These are phyloP conservation scores for Hyperopisus bebe DNA, from an alignment of 2,113 vertebrate genomes.

Conservation along the genomic window DNA sequence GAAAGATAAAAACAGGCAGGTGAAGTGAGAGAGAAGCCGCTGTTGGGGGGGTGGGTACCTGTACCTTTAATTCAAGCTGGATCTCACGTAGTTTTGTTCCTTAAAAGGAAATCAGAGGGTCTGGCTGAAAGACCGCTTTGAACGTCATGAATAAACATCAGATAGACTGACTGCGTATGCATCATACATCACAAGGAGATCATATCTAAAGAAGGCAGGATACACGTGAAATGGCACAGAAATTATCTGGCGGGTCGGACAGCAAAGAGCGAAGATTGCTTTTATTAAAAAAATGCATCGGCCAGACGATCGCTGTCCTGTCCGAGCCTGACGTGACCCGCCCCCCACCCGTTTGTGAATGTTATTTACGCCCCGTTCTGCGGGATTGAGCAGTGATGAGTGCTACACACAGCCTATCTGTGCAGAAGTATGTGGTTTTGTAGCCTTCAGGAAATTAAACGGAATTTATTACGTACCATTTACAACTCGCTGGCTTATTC, in stretches of 20 bases:
- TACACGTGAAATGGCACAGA: conserved; percentile 61
- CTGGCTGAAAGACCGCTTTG: conserved; percentile 56
- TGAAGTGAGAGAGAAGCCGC: conserved; percentile 22
- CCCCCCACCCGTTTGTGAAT: background rate
- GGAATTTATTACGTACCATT: conserved; percentile 32
- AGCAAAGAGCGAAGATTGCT: conserved; percentile 40
- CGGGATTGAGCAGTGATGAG: conserved; percentile 34
- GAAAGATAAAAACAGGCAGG: conserved; percentile 36
- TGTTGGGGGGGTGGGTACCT: conserved; percentile 46
- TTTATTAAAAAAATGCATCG: conserved; percentile 51
- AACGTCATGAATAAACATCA: conserved; percentile 71
- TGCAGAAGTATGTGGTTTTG: conserved; percentile 36
- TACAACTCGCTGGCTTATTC: conserved; percentile 17
- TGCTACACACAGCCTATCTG: conserved; percentile 42
- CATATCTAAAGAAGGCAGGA: conserved; percentile 62
- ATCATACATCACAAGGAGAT: conserved; percentile 67
- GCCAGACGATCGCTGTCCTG: conserved; percentile 43
- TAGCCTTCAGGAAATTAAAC: conserved; percentile 34
- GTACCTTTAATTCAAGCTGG: conserved; percentile 61
- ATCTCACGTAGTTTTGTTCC: conserved; percentile 63
- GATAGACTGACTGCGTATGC: conserved; percentile 58
- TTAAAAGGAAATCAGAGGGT: conserved; percentile 67
- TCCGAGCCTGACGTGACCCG: conserved; percentile 1
- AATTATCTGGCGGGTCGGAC: conserved; percentile 59
- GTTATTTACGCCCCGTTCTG: conserved; percentile 11